phyloP scores from a whole-genome alignment of 2,888 invertebrate species.

The Malacosoma neustria region DNA sequence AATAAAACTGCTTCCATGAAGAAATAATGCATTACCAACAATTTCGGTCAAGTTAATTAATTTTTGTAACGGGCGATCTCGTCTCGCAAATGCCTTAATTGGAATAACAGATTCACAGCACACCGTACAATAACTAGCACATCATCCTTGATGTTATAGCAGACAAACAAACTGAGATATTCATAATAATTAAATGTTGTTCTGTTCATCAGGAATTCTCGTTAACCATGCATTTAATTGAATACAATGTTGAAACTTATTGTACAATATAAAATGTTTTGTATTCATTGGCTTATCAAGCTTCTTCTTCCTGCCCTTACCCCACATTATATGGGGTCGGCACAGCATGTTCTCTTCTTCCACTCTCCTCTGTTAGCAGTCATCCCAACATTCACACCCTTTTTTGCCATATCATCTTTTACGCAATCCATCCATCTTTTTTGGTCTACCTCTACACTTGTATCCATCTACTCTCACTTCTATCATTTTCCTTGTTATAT shows the following conservation, averaged over 20 bases:
- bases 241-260: neutral
- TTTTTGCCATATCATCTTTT: too few relatives aligned
- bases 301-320: too few relatives aligned
- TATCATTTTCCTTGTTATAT: too few relatives aligned
- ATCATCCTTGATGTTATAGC: slow-evolving; percentile 25
- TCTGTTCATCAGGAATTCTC: slow-evolving; percentile 1
- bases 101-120: slow-evolving; percentile 32
- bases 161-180: slow-evolving; percentile 16
- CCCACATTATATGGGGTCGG: too few relatives aligned
- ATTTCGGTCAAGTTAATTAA: neutral
- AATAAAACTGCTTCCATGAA: neutral
- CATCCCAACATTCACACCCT: too few relatives aligned
- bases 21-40: neutral
- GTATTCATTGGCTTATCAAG: too few relatives aligned
- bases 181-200: slow-evolving; percentile 10
- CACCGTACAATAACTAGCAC: slow-evolving; percentile 23
- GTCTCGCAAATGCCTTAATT: slow-evolving; percentile 34
- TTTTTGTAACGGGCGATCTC: slow-evolving; percentile 12
- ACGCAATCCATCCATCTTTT: too few relatives aligned
- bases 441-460: too few relatives aligned
- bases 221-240: neutral
- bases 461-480: too few relatives aligned
- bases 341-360: too few relatives aligned
- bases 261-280: neutral
- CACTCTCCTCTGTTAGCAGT: too few relatives aligned